Percentiles rank a stretch among this genome's conserved stretches.
phyloP scores from a whole-genome alignment of 2,797 vertebrate species.

The Euphonia xanthogaster region DNA sequence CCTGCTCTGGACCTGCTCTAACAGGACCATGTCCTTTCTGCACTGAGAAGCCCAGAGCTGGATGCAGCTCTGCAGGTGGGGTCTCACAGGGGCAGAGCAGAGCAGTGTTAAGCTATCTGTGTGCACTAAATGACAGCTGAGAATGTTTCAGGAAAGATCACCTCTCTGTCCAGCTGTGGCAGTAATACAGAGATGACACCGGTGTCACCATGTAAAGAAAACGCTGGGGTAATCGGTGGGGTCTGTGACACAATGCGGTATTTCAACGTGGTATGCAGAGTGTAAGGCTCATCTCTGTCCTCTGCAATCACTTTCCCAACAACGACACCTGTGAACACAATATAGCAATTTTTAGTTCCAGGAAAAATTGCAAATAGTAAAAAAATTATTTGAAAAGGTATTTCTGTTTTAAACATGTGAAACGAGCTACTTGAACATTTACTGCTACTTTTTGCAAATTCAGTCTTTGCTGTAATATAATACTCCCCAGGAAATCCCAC shows the following conservation, averaged over 20 bases:
- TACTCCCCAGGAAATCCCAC: background rate
- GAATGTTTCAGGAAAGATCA: slow-evolving; percentile 54
- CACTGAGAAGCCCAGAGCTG: background rate
- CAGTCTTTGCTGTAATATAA: background rate
- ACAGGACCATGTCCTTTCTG: background rate
- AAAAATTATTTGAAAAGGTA: background rate
- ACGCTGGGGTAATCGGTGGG: slow-evolving; percentile 47
- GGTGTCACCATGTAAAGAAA: slow-evolving; percentile 73
- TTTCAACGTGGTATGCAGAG: slow-evolving; percentile 76
- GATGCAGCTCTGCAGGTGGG: background rate
- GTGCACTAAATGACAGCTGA: background rate
- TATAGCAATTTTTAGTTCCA: background rate
- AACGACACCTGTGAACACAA: slow-evolving; percentile 70
- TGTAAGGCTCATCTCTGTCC: slow-evolving; percentile 78
- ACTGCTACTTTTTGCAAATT: background rate
- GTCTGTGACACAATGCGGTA: slow-evolving; percentile 77
- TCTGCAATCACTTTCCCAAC: slow-evolving; percentile 80
- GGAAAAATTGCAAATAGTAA: background rate
- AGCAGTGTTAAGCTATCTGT: background rate
- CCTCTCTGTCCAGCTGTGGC: slow-evolving; percentile 86
- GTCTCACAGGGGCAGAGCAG: background rate
- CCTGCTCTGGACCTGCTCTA: background rate
- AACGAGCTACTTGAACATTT: background rate
- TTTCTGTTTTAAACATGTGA: background rate
- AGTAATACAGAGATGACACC: slow-evolving; percentile 78